Base-by-base conservation (phyloP, 92 coral and sea anemone genomes). In the Palythoa caribaeorum region DNA sequence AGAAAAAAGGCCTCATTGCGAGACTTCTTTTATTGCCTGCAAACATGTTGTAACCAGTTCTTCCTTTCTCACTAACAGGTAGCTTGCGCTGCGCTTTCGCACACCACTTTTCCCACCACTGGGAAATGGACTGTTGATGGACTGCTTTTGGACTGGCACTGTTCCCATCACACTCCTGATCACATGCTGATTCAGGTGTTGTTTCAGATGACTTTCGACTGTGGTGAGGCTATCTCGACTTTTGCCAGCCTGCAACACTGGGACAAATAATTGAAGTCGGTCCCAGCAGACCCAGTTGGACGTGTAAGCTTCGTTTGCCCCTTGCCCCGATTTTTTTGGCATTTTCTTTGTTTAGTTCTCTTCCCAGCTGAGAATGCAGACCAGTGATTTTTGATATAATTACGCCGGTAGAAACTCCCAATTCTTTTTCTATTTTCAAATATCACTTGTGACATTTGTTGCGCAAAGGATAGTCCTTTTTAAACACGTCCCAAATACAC, bases 21-120 rank as follows among this genome's bases (percentile, higher is more conserved):
- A 57, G 63, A 57, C n/a, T 59, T 88, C 85, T 91, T 88, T 91
- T 59, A 91, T 87, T 50, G 83, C 91, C 71, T 81, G 60, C 54
- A 91, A 76, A 60, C 91, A 91, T 14, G 91, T 91, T 76, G 89
- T 76, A 20, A 91, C 40, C 14, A 89, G 53, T 89, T 91, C 92
- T 17, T 88, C n/a, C 66, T 59, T 59, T 59, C 20, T 59, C 66
- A 59, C 20, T 59, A 59, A 59, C n/a, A 59, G 17, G 66, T 59
- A 17, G 19, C 66, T 59, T 59, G 66, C 66, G 3, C n/a, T 59
- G 16, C 17, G 66, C 66, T 59, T 59, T 59, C 66, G n/a, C 19
- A 10, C 10, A 51, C 55, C 55, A 10, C 55, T 59, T 59, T 59
- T 59, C 19, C 66, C 66, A 59, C 66, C 66, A 3, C 66, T 59